Conservation (phyloP, 1,140 invertebrate species). For the Saxidomus purpurata region DNA sequence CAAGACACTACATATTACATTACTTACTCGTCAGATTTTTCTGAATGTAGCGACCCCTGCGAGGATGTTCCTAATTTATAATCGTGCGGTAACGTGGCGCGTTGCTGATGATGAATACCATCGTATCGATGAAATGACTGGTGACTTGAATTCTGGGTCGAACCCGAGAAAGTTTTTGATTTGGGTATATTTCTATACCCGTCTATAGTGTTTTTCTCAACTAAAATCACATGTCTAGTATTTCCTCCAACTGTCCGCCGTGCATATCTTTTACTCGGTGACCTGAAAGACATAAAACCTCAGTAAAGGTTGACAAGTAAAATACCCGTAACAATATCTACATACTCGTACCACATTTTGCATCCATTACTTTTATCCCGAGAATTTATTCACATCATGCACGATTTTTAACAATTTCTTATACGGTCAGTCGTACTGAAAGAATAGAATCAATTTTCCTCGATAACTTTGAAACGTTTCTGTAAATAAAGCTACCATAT, state of each 20-base stretch:
- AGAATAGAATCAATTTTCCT: too few species aligned
- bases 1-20: too few species aligned
- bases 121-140: slow-evolving; percentile 80
- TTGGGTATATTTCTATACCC: slow-evolving; percentile 83
- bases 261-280: slow-evolving; percentile 89
- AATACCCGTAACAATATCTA: too few species aligned
- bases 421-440: too few species aligned
- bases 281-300: slow-evolving; percentile 86
- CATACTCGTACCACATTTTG: too few species aligned
- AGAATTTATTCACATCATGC: too few species aligned
- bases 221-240: slow-evolving; percentile 84
- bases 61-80: slow-evolving; percentile 77
- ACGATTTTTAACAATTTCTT: too few species aligned
- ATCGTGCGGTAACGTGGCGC: slow-evolving; percentile 82
- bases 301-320: too few species aligned
- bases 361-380: too few species aligned
- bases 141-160: slow-evolving; percentile 60
- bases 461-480: too few species aligned
- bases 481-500: too few species aligned
- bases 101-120: slow-evolving; percentile 75
- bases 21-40: slow-evolving; percentile 84
- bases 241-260: slow-evolving; percentile 87
- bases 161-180: slow-evolving; percentile 82
- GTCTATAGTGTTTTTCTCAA: slow-evolving; percentile 87
- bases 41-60: slow-evolving; percentile 75